These are phyloP conservation scores for Gyrodactylus salaris DNA, from an alignment of 1,140 invertebrate genomes.

Conservation along the genomic window DNA sequence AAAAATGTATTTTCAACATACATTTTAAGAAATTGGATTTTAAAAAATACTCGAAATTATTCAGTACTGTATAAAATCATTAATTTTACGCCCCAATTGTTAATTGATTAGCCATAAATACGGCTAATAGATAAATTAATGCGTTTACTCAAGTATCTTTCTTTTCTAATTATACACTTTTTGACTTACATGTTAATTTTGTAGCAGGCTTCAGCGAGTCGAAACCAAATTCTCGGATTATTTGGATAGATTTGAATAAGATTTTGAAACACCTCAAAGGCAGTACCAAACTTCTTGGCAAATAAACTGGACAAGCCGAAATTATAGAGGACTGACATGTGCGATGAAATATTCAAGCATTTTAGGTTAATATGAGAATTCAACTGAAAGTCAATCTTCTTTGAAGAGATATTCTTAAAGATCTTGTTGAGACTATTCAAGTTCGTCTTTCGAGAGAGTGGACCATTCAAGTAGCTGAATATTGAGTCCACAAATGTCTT, in stretches of 20 bases:
- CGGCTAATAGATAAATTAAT: too few relatives aligned
- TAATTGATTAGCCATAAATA: too few relatives aligned
- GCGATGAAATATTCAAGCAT: neutral
- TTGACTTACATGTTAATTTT: neutral
- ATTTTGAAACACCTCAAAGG: neutral
- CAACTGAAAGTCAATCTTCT: neutral
- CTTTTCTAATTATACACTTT: too few relatives aligned
- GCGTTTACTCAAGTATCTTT: too few relatives aligned
- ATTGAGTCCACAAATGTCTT: neutral
- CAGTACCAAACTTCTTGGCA: neutral
- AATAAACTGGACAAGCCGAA: neutral
- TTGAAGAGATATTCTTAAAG: neutral
- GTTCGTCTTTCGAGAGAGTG: neutral
- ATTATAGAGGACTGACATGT: neutral
- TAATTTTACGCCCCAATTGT: too few relatives aligned
- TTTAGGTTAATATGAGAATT: neutral
- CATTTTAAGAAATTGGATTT: too few relatives aligned
- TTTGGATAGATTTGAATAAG: neutral
- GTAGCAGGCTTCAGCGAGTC: neutral
- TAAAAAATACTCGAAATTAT: too few relatives aligned
- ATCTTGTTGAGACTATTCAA: neutral
- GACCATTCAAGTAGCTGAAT: neutral
- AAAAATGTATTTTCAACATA: too few relatives aligned
- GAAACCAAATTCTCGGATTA: neutral
- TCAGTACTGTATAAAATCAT: too few relatives aligned